These are phyloP conservation scores for Amblyteles armatorius DNA, from an alignment of 2,888 invertebrate genomes.

Conservation along the genomic window DNA sequence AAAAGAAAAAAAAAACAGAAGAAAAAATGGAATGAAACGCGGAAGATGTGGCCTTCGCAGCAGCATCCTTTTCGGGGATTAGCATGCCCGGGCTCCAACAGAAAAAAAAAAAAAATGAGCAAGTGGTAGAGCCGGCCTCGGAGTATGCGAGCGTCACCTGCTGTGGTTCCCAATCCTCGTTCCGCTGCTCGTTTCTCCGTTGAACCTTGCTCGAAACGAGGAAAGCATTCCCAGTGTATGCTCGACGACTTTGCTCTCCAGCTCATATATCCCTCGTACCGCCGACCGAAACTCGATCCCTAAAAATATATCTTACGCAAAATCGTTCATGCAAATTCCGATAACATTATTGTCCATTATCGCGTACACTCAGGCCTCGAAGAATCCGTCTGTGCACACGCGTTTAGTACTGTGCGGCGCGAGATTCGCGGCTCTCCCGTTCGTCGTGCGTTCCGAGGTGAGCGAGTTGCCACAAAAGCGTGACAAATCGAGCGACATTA, in stretches of 20 bases:
- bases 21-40: constrained; percentile 22
- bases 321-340: not conserved
- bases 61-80: constrained; percentile 62
- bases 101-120: constrained; percentile 43
- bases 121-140: constrained; percentile 35
- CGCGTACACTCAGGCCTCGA: constrained; percentile 51
- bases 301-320: not conserved
- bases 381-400: constrained; percentile 35
- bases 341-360: constrained; percentile 52
- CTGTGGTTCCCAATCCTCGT: constrained; percentile 79
- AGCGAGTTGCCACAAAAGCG: constrained; percentile 83
- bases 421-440: constrained; percentile 67
- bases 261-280: not conserved
- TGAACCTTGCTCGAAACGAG: constrained; percentile 1
- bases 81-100: constrained; percentile 54
- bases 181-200: constrained; percentile 55
- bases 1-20: constrained; percentile 10
- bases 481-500: constrained; percentile 84
- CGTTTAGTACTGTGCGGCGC: constrained; percentile 51
- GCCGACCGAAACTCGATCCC: not conserved
- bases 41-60: constrained; percentile 18
- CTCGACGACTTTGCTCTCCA: not conserved
- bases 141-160: constrained; percentile 78
- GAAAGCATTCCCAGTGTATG: not conserved
- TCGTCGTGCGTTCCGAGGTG: constrained; percentile 76